These are phyloP conservation scores for Paedocypris sp. DNA, from an alignment of 2,113 vertebrate species.

Conservation along the genomic window DNA sequence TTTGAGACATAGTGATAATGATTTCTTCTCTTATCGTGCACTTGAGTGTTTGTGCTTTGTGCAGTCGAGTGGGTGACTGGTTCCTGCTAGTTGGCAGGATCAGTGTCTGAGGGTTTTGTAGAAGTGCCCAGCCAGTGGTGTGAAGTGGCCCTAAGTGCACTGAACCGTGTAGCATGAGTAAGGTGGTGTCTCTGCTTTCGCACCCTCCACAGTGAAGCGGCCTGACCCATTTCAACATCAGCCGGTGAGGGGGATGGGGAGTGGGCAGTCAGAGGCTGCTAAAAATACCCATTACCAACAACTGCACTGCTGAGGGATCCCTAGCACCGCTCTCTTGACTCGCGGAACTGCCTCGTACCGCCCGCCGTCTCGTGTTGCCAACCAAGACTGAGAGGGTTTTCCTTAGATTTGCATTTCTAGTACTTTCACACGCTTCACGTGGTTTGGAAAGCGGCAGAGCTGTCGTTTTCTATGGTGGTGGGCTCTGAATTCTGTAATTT, in stretches of 20 bases:
- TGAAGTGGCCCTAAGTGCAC: conserved; percentile 45
- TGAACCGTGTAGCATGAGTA: conserved; percentile 39
- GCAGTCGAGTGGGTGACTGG: conserved; percentile 12
- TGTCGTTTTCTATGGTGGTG: no score
- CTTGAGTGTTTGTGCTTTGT: conserved; percentile 24
- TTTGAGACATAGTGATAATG: no score
- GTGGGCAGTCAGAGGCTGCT: conserved; percentile 53
- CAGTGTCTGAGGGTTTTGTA: conserved; percentile 28
- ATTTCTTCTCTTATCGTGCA: no score
- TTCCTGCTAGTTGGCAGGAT: conserved; percentile 38
- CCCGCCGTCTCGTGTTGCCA: conserved; percentile 43
- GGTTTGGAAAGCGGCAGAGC: no score
- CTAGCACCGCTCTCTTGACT: conserved; percentile 60
- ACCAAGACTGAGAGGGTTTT: conserved; percentile 47
- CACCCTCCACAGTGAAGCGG: conserved; percentile 59
- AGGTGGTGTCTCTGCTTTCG: conserved; percentile 52
- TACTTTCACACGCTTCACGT: not conserved
- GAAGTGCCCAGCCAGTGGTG: conserved; percentile 32
- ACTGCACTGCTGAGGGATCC: conserved; percentile 63
- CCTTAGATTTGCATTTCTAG: conserved; percentile 40
- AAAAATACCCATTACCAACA: conserved; percentile 60
- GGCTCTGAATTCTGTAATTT: no score
- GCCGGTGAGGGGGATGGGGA: conserved; percentile 43
- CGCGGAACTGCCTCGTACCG: conserved; percentile 48
- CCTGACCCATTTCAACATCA: conserved; percentile 58